phyloP scores from a whole-genome alignment of 1,140 invertebrate genomes.

The Rhynchophorus ferrugineus region DNA sequence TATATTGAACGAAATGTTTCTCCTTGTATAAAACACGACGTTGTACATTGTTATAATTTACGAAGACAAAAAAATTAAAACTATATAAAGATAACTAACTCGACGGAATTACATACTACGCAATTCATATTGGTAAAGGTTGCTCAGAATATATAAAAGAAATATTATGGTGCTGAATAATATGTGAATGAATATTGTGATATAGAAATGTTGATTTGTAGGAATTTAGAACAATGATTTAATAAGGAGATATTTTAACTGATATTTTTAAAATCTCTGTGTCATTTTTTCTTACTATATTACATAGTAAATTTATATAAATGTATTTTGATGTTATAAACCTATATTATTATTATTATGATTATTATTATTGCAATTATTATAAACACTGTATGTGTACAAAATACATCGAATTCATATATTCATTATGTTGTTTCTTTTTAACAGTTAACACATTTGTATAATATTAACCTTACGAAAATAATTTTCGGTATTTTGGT shows the following conservation, averaged over 20 bases:
- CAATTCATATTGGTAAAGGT: too few species aligned
- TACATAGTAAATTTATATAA: conserved; percentile 22
- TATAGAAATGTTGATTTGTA: conserved; percentile 31
- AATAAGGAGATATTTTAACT: conserved; percentile 24
- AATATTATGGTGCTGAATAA: conserved; percentile 28
- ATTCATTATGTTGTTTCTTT: conserved; percentile 6
- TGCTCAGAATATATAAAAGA: conserved; percentile 26
- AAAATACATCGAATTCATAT: conserved; percentile 25
- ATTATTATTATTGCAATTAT: conserved; percentile 9
- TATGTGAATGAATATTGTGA: conserved; percentile 29
- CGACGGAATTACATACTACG: too few species aligned
- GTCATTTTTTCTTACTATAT: conserved; percentile 20
- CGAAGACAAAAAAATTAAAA: too few species aligned
- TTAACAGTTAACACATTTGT: not conserved
- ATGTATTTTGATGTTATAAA: conserved; percentile 25
- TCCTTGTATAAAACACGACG: too few species aligned
- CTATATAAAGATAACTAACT: too few species aligned
- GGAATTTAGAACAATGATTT: conserved; percentile 23
- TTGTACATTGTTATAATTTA: too few species aligned
- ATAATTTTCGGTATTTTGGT: not conserved
- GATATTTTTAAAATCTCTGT: conserved; percentile 25
- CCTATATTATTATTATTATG: conserved; percentile 17
- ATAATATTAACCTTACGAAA: not conserved
- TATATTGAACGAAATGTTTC: too few species aligned
- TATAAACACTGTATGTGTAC: conserved; percentile 23